Evolutionary conservation across 1,140 invertebrate species (phyloP).

Genomic region (Wiebesia pumilae): DNA sequence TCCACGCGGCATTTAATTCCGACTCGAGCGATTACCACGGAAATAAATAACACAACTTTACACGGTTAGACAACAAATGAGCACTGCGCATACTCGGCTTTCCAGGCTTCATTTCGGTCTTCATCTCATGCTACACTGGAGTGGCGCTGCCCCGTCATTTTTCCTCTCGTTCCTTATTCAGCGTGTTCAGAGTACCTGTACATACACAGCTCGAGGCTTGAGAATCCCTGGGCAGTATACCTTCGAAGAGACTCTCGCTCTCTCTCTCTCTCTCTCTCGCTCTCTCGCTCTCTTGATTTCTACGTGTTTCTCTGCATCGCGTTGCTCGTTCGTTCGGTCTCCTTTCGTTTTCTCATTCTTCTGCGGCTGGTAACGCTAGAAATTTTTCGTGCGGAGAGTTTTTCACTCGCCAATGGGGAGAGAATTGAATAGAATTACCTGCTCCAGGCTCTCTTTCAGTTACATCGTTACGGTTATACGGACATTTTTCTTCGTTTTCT

Average conservation of each 20-base stretch:
- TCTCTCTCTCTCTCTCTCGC: conserved; percentile 23
- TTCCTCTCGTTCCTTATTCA: not conserved
- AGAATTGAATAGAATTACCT: not conserved
- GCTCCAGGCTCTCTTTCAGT: not conserved
- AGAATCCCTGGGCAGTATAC: conserved; percentile 35
- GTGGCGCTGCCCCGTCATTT: not conserved
- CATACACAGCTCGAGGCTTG: not conserved
- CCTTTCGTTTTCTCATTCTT: conserved; percentile 20
- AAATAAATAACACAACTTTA: too few relatives aligned
- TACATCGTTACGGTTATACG: not conserved
- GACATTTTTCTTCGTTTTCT: not conserved
- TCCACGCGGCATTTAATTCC: too few relatives aligned
- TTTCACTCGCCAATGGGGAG: not conserved
- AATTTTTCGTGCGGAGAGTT: not conserved
- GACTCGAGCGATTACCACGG: too few relatives aligned
- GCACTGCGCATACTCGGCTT: too few relatives aligned
- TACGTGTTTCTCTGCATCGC: conserved; percentile 7
- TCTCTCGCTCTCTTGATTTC: not conserved
- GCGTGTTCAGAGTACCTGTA: not conserved
- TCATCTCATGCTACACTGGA: not conserved
- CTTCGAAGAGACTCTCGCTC: not conserved
- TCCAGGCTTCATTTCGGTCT: not conserved
- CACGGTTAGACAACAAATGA: too few relatives aligned
- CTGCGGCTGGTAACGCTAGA: not conserved
- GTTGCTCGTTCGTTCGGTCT: not conserved